Base-by-base conservation (phyloP, 2,797 vertebrate species). In the Bovichtus variegatus region DNA sequence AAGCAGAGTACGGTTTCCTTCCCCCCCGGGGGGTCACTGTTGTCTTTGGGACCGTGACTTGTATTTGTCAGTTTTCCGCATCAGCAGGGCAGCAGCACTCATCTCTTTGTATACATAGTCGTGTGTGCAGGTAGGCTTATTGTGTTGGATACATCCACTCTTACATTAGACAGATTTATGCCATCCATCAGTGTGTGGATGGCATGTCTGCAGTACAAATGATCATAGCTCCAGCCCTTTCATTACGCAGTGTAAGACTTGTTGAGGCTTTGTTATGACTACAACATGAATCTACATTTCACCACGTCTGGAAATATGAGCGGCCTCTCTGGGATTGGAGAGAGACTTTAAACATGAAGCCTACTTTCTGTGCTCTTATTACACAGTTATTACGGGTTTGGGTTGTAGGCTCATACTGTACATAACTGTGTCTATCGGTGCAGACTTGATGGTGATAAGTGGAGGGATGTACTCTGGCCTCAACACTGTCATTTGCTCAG, bases 261-360 rank as follows among this genome's bases (percentile, higher is more conserved):
- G 65, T 81, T 79, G 78, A 27, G 58, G 40, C 76, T 90, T 82
- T 90, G 84, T 86, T 92, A 72, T 89, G 86, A 89, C 86, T 88
- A 68, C 74, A 53, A 74, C 65, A 77, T 83, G 46, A 88, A 89
- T 89, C 70, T 74, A 27, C 31, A 76, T 77, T 83, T 92, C 74
- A 83, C 82, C 85, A 81, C 54, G 34, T 63, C 67, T 81, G 75
- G 88, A 86, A 93, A 91, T 70, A 31, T 23, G 84, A 92, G 81
- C 49, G 2, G 43, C 64, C 89, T 86, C 88, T 65, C 19, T 44
- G 84, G 82, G 80, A 82, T 51, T 27, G 19, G 11, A 68, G 65
- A 21, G 38, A 79, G 47, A 49, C n/a, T 65, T 77, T 65, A 60
- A 78, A 80, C 59, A 69, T 67, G 66, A 87, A 75, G 69, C 19